phyloP scores from a whole-genome alignment of 2,113 vertebrate species.

The Zingel zingel region DNA sequence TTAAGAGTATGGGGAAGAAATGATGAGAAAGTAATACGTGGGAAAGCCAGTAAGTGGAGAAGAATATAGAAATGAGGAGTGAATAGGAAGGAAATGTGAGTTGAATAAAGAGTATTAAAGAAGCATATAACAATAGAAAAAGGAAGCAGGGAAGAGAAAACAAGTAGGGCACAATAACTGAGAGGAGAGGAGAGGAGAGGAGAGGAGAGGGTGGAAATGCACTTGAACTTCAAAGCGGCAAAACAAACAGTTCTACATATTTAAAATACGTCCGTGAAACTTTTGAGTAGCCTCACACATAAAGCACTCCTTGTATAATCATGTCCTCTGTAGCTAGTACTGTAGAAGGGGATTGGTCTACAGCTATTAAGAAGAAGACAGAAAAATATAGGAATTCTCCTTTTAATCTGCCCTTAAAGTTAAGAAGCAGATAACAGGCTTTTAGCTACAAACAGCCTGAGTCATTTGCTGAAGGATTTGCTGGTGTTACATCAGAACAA shows the following conservation, averaged over 20 bases:
- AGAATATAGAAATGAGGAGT: constrained; percentile 6
- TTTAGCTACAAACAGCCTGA: constrained; percentile 69
- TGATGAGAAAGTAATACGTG: constrained; percentile 27
- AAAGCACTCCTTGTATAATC: constrained; percentile 59
- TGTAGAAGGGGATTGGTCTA: constrained; percentile 70
- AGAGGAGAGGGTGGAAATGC: constrained; percentile 16
- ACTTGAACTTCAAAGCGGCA: constrained; percentile 62
- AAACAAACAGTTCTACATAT: constrained; percentile 65
- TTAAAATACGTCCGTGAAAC: constrained; percentile 50
- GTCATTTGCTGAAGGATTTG: constrained; percentile 73
- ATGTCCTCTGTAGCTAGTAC: constrained; percentile 50
- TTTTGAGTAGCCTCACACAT: constrained; percentile 47
- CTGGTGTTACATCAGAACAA: constrained; percentile 62
- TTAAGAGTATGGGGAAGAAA: constrained; percentile 8
- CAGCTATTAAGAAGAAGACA: constrained; percentile 64
- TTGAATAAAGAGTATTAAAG: constrained; percentile 10
- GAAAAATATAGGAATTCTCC: constrained; percentile 63
- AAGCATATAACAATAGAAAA: constrained; percentile 7
- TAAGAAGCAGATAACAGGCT: constrained; percentile 78
- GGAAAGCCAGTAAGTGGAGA: constrained; percentile 18
- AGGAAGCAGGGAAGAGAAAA: constrained; percentile 9
- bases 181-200: neutral
- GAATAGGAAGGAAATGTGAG: constrained; percentile 18
- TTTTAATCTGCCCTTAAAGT: constrained; percentile 76
- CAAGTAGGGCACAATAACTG: neutral